Conservation (phyloP, 2,888 invertebrate species). For the Erebia ligea region DNA sequence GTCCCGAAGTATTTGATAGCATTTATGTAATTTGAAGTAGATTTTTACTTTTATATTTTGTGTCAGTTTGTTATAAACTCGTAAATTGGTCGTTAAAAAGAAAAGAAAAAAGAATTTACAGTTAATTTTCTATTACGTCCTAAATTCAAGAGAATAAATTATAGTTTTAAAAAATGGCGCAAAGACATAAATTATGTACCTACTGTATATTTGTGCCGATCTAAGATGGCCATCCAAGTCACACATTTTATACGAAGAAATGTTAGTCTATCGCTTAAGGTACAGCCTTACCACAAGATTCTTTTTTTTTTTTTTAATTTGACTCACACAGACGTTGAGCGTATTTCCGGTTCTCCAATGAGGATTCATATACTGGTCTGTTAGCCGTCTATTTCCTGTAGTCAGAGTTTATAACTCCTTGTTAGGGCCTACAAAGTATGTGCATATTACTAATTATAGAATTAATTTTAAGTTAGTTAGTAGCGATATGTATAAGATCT, state of each 20-base stretch:
- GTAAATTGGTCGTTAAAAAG: not conserved
- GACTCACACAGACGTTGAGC: too few species aligned
- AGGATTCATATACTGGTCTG: not conserved
- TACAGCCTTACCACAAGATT: too few species aligned
- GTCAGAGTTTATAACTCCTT: not conserved
- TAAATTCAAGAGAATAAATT: not conserved
- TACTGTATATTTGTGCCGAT: not conserved
- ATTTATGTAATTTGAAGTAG: not conserved
- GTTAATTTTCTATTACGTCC: not conserved
- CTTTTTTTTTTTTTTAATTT: too few species aligned
- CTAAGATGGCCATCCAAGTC: not conserved
- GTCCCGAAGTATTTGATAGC: constrained; percentile 9
- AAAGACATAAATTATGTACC: not conserved
- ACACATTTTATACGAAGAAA: not conserved
- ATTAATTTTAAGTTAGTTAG: not conserved
- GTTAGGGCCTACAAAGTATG: not conserved
- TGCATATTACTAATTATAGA: not conserved
- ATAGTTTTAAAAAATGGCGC: not conserved
- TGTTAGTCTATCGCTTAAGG: too few species aligned
- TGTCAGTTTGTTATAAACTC: not conserved
- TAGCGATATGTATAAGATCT: not conserved
- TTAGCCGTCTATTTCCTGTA: not conserved
- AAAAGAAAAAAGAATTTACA: not conserved
- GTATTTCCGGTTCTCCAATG: too few species aligned
- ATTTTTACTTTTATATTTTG: constrained; percentile 12